Conservation (phyloP, 2,888 invertebrate genomes). For the Cataglyphis altisquamis region DNA sequence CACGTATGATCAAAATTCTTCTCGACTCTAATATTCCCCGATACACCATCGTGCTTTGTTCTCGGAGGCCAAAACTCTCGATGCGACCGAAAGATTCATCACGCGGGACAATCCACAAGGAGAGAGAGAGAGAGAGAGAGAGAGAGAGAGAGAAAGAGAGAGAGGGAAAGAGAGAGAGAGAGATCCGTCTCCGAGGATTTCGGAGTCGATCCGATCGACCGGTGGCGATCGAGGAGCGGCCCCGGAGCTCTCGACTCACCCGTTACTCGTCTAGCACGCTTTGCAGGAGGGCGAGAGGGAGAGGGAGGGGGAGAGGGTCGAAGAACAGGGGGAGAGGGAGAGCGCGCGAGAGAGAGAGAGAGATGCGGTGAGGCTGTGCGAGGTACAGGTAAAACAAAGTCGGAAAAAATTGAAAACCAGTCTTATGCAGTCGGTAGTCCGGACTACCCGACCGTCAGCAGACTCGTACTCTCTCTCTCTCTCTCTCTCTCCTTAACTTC, state of each 20-base stretch:
- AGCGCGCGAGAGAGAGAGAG: conserved; percentile 28
- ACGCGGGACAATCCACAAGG: conserved; percentile 43
- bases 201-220: conserved; percentile 53
- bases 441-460: conserved; percentile 62
- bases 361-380: conserved; percentile 56
- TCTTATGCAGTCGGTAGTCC: conserved; percentile 76
- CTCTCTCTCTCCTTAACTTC: conserved; percentile 12
- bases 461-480: conserved; percentile 61
- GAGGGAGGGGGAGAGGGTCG: conserved; percentile 21
- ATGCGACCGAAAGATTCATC: conserved; percentile 32
- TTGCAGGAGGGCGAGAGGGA: conserved; percentile 3
- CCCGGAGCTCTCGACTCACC: conserved; percentile 22
- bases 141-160: conserved; percentile 22
- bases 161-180: background rate
- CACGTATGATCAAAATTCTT: background rate
- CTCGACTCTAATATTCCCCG: background rate
- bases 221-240: conserved; percentile 37
- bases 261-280: conserved; percentile 37
- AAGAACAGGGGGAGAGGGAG: conserved; percentile 35
- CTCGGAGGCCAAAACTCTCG: conserved; percentile 15
- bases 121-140: conserved; percentile 22
- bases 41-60: conserved; percentile 26
- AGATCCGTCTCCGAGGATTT: conserved; percentile 47
- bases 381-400: conserved; percentile 78
- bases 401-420: conserved; percentile 80